phyloP scores from a whole-genome alignment of 2,113 vertebrate species.

The Corvus hawaiiensis region DNA sequence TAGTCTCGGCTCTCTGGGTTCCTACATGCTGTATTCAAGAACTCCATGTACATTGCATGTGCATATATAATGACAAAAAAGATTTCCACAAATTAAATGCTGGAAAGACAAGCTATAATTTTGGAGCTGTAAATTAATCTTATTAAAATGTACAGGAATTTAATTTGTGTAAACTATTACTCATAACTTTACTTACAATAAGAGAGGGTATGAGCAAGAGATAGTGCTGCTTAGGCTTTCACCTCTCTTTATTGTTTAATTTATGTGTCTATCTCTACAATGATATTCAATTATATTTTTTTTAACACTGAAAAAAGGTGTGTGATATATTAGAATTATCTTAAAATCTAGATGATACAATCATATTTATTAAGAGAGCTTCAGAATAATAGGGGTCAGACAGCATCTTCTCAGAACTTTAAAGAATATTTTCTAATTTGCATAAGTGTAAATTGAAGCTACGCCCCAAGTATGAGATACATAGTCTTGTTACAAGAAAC shows the following conservation, averaged over 20 bases:
- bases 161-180: conserved; percentile 17
- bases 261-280: not conserved
- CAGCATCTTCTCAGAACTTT: not conserved
- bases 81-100: not conserved
- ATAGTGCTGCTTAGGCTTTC: not conserved
- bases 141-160: not conserved
- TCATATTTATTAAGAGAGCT: not conserved
- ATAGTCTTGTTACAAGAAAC: not conserved
- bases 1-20: no score
- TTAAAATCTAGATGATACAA: not conserved
- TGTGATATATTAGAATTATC: not conserved
- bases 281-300: not conserved
- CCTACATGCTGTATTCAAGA: not conserved
- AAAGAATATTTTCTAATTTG: not conserved
- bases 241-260: not conserved
- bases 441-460: not conserved
- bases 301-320: not conserved
- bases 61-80: not conserved
- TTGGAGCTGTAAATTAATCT: conserved; percentile 3
- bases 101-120: not conserved
- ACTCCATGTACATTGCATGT: not conserved
- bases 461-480: not conserved
- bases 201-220: not conserved
- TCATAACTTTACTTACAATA: not conserved
- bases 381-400: not conserved